Evolutionary conservation across 2,113 vertebrate species (phyloP), one percentile per base, ranked within the genome.

Genomic region (Meleagris gallopavo): DNA sequence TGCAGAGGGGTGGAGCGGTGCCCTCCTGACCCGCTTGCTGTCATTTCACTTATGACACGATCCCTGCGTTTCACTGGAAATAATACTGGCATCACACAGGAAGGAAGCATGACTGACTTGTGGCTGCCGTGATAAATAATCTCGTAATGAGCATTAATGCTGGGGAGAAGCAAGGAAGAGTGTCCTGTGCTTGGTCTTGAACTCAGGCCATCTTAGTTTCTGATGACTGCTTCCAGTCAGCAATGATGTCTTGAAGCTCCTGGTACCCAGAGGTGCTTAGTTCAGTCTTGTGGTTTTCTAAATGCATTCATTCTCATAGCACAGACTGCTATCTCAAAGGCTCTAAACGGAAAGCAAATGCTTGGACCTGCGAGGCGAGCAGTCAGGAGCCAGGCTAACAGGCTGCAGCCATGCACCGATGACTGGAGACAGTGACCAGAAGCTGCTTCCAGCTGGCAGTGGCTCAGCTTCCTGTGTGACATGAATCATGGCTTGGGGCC

Each of bases 391-490:
- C 74, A 62, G 21, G 76, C 21, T 91, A 77, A 48, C 85, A 81
- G 78, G 72, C 48, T 94, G 69, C 88, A 65, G 1, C 70, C 2
- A 1, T 85, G 91, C 88, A 10, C 79, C 0, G 2, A 66, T 73
- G 90, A 22, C 83, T 94, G 83, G 7, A 88, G 93, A 95, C 54
- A 88, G 86, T 0, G 2, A 90, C 66, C 83, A 95, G 73, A 32
- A 93, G 61, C 11, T 0, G 88, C 36, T 93, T 86, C 85, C 89
- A 80, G 76, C 91, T 95, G 93, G 95, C 93, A 83, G 65, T 5
- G 62, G 9, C 61, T 88, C 73, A 84, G 88, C 87, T 83, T 93
- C 95, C 96, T 94, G 80, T 79, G 76, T 92, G 88, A 94, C 88
- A 81, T 66, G 69, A 88, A 73, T 4, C 77, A 19, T 94, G 95